phyloP scores from a whole-genome alignment of 2,113 vertebrate genomes.

The Prionailurus viverrinus region DNA sequence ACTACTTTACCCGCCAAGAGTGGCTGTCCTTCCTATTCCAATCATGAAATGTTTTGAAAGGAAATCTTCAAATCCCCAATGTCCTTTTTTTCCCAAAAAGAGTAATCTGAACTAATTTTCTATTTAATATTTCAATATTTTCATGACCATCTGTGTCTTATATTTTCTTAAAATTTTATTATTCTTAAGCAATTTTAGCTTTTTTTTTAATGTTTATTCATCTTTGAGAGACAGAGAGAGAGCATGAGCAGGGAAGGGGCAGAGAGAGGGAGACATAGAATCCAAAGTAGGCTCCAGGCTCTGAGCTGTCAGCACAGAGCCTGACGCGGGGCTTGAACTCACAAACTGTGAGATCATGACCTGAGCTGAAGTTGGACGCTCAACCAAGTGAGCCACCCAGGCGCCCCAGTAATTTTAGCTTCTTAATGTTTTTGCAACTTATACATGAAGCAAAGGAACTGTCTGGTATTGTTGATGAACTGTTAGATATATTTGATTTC shows the following conservation, averaged over 20 bases:
- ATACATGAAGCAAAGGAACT: neutral
- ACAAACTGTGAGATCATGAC: too few species aligned
- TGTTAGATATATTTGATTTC: neutral
- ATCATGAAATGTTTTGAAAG: neutral
- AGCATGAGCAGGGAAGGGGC: too few species aligned
- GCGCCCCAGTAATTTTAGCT: neutral
- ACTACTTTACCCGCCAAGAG: neutral
- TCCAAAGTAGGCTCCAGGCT: too few species aligned
- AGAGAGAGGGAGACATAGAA: too few species aligned
- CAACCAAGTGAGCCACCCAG: too few species aligned
- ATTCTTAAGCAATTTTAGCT: neutral
- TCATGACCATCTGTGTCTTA: neutral
- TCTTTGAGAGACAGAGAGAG: too few species aligned
- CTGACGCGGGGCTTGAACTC: too few species aligned
- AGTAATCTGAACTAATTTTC: neutral
- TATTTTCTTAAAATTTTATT: neutral
- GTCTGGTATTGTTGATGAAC: neutral
- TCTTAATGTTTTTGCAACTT: neutral
- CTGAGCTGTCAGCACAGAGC: too few species aligned
- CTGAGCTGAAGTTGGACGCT: too few species aligned
- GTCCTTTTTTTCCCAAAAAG: fast-evolving
- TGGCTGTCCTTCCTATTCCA: neutral
- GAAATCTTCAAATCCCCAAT: neutral
- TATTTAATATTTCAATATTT: constrained; percentile 28
- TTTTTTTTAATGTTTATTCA: too few species aligned